Evolutionary conservation across 2,888 invertebrate genomes (phyloP).

Genomic region (Tanytarsus gracilentus): DNA sequence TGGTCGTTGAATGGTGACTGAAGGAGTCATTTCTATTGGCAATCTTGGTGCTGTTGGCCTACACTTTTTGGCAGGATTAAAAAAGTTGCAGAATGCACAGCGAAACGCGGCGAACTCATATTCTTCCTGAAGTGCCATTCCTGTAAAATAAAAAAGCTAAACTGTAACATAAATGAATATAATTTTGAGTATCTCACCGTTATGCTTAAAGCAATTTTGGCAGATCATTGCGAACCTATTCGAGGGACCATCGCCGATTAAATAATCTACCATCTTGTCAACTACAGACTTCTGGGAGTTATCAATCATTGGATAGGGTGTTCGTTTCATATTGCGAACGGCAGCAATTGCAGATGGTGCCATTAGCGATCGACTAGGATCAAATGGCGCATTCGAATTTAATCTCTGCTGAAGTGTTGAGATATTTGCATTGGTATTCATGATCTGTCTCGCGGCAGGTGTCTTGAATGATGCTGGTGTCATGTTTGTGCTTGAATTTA

Average conservation of each 20-base stretch:
- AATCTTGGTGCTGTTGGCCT: conserved; percentile 65
- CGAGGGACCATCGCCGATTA: conserved; percentile 91
- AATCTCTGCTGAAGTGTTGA: conserved; percentile 15
- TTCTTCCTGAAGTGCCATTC: conserved; percentile 62
- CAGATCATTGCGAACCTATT: conserved; percentile 95
- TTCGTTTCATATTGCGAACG: conserved; percentile 33
- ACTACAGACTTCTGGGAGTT: conserved; percentile 63
- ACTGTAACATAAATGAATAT: conserved; percentile 12
- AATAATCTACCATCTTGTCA: conserved; percentile 85
- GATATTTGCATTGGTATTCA: not conserved
- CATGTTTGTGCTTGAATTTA: conserved; percentile 26
- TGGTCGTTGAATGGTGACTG: conserved; percentile 15
- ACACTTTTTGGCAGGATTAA: conserved; percentile 83
- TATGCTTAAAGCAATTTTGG: conserved; percentile 79
- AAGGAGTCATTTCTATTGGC: conserved; percentile 14
- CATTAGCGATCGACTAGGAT: conserved; percentile 14
- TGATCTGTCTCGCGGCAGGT: not conserved
- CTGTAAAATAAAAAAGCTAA: conserved; percentile 38
- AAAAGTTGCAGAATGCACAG: conserved; percentile 81
- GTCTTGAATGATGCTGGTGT: conserved; percentile 12
- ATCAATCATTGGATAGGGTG: conserved; percentile 42
- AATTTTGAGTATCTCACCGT: conserved; percentile 54
- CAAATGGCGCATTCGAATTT: conserved; percentile 19
- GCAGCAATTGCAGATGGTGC: not conserved
- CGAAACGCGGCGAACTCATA: conserved; percentile 70